Evolutionary conservation across 2,113 vertebrate genomes (phyloP), one percentile per base, ranked within the genome.

Genomic region (Poecile atricapillus): DNA sequence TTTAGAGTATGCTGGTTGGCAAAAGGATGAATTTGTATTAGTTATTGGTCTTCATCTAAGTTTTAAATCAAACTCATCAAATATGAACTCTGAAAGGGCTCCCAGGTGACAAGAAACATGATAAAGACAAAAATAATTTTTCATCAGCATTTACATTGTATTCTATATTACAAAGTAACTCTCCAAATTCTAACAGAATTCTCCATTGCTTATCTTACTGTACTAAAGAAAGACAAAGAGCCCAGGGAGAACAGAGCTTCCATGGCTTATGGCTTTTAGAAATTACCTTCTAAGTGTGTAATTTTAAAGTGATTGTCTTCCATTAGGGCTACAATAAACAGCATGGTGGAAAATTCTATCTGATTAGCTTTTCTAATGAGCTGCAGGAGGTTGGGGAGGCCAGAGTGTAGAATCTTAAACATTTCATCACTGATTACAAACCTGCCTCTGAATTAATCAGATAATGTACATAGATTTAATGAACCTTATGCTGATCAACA

Each of bases 331-430:
- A 95, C 88, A 95, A 89, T 94, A 96, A 96, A 97, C 96, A 97
- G 93, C 92, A 94, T 86, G 83, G 94, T 95, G 80, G 94, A 95
- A 96, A 96, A 95, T 89, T 93, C 92, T 94, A 93, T 94, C 88
- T 95, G 93, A 97, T 96, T 96, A 96, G 88, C 73, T 96, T 95
- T 95, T 90, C 86, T 96, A 97, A 97, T 96, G 90, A 96, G 92
- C 92, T 96, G 92, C 92, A 95, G 93, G 95, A 96, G 95, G 90
- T 43, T 92, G 90, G 75, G 73, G 83, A 94, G 76, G 83, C 83
- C 80, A 92, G 49, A 94, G 56, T 81, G 76, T 84, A 96, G 92
- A 95, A 93, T 87, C 92, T 93, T 96, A 96, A 95, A 93, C 88
- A 90, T 97, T 96, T 96, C 79, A 82, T 92, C 83, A 73, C 85